Percentiles rank a stretch among this genome's conserved stretches.
Evolutionary conservation across 2,113 vertebrate species (phyloP).

Genomic region (Phalacrocorax aristotelis): DNA sequence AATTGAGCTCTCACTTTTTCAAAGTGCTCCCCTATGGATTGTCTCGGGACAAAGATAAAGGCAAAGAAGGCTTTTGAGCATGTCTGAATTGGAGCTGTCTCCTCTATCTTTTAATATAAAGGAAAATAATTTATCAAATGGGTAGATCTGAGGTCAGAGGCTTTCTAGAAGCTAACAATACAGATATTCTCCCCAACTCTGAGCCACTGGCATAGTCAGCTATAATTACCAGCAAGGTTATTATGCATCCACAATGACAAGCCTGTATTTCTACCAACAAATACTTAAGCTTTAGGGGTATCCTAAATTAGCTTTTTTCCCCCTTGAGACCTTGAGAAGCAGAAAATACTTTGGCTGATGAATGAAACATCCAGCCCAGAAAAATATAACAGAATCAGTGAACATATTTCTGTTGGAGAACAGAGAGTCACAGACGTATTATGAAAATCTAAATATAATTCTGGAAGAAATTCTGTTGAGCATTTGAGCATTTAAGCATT

Average conservation of each 20-base stretch:
- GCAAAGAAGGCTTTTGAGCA: constrained; percentile 1
- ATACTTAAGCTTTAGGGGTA: constrained; percentile 18
- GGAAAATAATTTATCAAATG: constrained; percentile 7
- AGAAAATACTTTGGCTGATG: neutral
- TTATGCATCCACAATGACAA: constrained; percentile 18
- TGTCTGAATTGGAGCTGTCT: neutral
- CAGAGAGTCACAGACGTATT: neutral
- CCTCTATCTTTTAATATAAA: constrained; percentile 29
- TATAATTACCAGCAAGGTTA: constrained; percentile 27
- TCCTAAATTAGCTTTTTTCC: neutral
- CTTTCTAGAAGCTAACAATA: constrained; percentile 8
- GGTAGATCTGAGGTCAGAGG: constrained; percentile 7
- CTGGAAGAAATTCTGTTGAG: neutral
- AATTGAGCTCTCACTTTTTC: neutral
- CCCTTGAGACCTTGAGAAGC: neutral
- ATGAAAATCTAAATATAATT: neutral
- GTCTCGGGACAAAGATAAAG: constrained; percentile 11
- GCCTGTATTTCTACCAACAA: neutral
- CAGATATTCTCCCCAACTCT: neutral
- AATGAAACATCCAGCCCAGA: neutral
- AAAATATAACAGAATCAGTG: neutral
- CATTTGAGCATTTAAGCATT: neutral
- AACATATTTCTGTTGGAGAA: neutral
- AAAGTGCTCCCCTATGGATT: neutral
- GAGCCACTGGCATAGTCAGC: neutral